Evolutionary conservation across 2,113 vertebrate genomes (phyloP).

Genomic region (Atrichornis clamosus): DNA sequence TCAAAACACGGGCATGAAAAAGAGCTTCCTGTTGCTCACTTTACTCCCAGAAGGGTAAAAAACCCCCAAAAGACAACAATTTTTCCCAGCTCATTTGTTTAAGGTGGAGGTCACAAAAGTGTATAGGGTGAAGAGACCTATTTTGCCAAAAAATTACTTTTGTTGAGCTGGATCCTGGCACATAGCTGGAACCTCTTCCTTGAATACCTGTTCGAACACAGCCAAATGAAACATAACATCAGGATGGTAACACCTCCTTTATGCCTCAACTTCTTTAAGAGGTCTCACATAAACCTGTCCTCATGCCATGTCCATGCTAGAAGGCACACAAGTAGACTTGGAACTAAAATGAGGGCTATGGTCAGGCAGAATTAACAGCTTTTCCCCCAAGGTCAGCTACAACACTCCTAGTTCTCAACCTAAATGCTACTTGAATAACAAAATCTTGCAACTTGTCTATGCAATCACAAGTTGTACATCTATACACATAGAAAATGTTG

Average conservation of each 20-base stretch:
- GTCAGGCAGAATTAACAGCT: neutral
- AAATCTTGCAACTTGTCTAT: fast-evolving
- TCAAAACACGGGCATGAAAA: slow-evolving; percentile 38
- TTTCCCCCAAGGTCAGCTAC: neutral
- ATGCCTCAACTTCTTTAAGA: neutral
- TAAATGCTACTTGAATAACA: neutral
- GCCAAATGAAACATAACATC: neutral
- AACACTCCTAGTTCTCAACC: neutral
- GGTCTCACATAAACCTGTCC: neutral
- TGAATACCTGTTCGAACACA: neutral
- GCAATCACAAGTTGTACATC: neutral
- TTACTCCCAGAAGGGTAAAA: neutral
- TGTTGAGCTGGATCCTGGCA: neutral
- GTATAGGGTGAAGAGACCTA: fast-evolving
- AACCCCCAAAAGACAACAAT: neutral
- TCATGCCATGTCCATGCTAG: neutral
- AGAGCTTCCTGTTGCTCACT: neutral
- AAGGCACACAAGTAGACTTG: neutral
- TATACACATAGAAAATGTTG: neutral
- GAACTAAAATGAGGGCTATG: neutral
- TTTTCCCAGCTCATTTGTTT: neutral
- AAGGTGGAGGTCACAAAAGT: neutral
- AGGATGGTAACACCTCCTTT: neutral
- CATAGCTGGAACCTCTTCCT: neutral
- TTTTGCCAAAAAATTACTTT: neutral